Evolutionary conservation across 1,140 invertebrate genomes (phyloP), one percentile per base, ranked within the genome.

Genomic region (Epicauta chinensis): DNA sequence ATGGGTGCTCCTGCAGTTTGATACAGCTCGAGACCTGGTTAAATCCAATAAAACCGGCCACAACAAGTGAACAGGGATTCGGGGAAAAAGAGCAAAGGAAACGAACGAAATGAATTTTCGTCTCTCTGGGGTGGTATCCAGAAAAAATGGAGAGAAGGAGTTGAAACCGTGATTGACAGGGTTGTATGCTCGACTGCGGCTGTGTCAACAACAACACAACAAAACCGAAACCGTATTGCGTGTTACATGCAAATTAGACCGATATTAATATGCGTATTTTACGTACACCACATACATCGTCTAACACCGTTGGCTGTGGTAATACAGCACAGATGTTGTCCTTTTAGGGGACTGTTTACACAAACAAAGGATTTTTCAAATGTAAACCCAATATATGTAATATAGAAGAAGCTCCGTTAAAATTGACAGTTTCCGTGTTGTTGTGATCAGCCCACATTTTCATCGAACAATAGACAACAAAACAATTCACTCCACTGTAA

Each of bases 171-270:
- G 58, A 63, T 63, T 63, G 56, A 58, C 59, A 63, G 50, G 35
- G 48, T 54, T 51, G 55, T 51, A 51, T 43, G 36, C 41, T 41
- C 41, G 55, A 7, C 55, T 54, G 57, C 62, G 62, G 61, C 61
- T 65, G 63, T 65, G 63, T 65, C 58, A 65, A 65, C 55, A 65
- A 65, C 55, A 23, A 23, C 23, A 23, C 7, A 41, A 61, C 43
- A 52, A 48, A 59, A 52, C 51, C 23, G 23, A 23, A 23, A 53
- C 43, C 58, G 58, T 55, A 61, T 65, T 58, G 60, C 61, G 63
- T 63, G 63, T 65, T 63, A 65, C 63, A 65, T 65, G 63, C 63
- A 65, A 65, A 65, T 65, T 63, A 65, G 59, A 46, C 23, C 29
- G 29, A 44, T 55, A 65, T 65, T 65, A 65, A 62, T 65, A 65